phyloP scores from a whole-genome alignment of 2,888 invertebrate species.

The Nomada flava region DNA sequence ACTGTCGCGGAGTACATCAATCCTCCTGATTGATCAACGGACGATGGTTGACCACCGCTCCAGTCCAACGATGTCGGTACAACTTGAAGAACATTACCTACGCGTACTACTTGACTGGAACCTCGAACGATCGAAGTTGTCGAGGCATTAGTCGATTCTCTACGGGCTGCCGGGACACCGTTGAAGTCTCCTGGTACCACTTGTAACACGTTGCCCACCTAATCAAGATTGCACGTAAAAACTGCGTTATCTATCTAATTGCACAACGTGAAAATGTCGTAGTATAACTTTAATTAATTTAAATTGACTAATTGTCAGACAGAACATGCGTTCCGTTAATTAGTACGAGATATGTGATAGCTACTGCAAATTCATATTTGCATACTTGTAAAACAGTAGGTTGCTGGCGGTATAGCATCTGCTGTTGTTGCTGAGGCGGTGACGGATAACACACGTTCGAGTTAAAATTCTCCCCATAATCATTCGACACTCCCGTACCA shows the following conservation, averaged over 20 bases:
- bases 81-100: conserved; percentile 82
- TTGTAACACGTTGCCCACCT: conserved; percentile 87
- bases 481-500: conserved; percentile 52
- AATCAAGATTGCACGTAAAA: conserved; percentile 75
- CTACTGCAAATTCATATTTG: background rate
- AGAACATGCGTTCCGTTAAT: too few species aligned
- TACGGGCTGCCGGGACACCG: conserved; percentile 56
- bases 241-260: background rate
- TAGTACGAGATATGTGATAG: background rate
- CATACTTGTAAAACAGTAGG: conserved; percentile 80
- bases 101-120: conserved; percentile 80
- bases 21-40: conserved; percentile 57
- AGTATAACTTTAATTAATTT: too few species aligned
- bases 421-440: conserved; percentile 69
- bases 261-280: too few species aligned
- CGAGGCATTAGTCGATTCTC: conserved; percentile 49
- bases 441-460: conserved; percentile 71
- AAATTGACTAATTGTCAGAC: too few species aligned
- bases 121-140: conserved; percentile 58
- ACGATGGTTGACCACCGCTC: conserved; percentile 64
- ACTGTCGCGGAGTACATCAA: conserved; percentile 61
- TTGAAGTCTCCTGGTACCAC: conserved; percentile 86
- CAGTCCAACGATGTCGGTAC: conserved; percentile 82
- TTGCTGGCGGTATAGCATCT: conserved; percentile 77
- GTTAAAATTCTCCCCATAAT: conserved; percentile 71